Evolutionary conservation across 2,888 invertebrate species (phyloP), one percentile per base, ranked within the genome.

Genomic region (Lagria hirta): DNA sequence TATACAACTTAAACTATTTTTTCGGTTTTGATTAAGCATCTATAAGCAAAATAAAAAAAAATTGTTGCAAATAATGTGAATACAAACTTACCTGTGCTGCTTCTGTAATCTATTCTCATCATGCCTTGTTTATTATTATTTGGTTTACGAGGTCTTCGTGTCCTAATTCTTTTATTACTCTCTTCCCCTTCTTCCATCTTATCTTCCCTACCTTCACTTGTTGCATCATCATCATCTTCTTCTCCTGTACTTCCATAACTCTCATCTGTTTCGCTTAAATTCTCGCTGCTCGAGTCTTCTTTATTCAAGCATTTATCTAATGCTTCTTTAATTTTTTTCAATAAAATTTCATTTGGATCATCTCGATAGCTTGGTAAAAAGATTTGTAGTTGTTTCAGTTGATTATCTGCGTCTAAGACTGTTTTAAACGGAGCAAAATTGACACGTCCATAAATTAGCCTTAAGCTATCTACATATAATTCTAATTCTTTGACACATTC

Each of bases 401-500:
- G 74, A 37, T 80, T 77, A 5, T 71, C 66, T 0, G 85, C 81
- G 48, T 85, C 83, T 56, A 84, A 84, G 1, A 74, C 78, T 13
- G 83, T 83, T 53, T 83, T 83, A 58, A 80, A 82, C 1, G 83
- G 79, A 0, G 89, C 86, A 69, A 85, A 86, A 15, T 80, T 75
- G 63, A 90, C 91, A 49, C 74, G 74, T 0, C 86, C 87, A 67
- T 84, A 86, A 59, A 82, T 82, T 22, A 78, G 74, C 44, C 78
- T 81, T 49, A 92, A 78, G 57, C 85, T 84, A 13, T 82, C 73
- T 22, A 90, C 84, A 60, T 93, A 88, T 10, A 82, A 70, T 49
- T 86, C 81, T 0, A 91, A 79, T 75, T 93, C 88, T 80, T 78
- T 76, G 49, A 84, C 76, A 48, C 84, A 83, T 43, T 77, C 73